A percentile compares a stretch with the other conserved stretches of the same genome.
phyloP scores from a whole-genome alignment of 2,797 vertebrate genomes.

The Octomys mimax region DNA sequence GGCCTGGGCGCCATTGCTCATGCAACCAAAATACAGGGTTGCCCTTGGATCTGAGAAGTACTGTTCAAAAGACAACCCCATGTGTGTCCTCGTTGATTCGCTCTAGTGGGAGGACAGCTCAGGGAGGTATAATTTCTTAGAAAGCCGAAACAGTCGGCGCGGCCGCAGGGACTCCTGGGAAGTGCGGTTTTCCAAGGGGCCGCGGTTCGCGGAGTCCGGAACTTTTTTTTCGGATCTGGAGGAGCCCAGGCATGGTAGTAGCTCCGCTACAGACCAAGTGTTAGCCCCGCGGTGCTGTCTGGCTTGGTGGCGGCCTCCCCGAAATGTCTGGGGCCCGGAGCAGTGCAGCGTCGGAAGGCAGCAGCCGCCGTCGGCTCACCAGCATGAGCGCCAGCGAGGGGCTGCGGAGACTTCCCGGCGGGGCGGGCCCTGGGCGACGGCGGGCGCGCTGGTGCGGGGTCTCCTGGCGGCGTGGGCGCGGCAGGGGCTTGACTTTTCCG shows the following conservation, averaged over 20 bases:
- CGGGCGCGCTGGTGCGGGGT: too few species aligned
- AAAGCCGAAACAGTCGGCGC: too few species aligned
- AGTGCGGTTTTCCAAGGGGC: not conserved
- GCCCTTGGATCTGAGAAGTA: not conserved
- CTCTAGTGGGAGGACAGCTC: accelerated
- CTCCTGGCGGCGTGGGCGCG: not conserved
- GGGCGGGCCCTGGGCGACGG: not conserved
- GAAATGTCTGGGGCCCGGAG: not conserved
- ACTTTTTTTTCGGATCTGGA: not conserved
- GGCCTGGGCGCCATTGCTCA: not conserved
- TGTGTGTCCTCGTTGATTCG: accelerated
- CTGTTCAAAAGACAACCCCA: accelerated
- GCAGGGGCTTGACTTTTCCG: not conserved
- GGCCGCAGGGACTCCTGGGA: conserved; percentile 16
- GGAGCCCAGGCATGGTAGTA: not conserved
- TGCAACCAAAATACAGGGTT: accelerated
- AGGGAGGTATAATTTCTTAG: accelerated
- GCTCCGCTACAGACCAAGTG: accelerated
- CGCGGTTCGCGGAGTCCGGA: accelerated
- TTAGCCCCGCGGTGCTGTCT: accelerated
- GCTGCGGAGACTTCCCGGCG: not conserved
- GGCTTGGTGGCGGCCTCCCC: not conserved
- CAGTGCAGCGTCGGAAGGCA: not conserved
- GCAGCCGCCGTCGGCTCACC: not conserved
- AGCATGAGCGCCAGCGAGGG: not conserved